Evolutionary conservation across 2,797 vertebrate genomes (phyloP), one percentile per base, ranked within the genome.

Genomic region (Macropodus opercularis): DNA sequence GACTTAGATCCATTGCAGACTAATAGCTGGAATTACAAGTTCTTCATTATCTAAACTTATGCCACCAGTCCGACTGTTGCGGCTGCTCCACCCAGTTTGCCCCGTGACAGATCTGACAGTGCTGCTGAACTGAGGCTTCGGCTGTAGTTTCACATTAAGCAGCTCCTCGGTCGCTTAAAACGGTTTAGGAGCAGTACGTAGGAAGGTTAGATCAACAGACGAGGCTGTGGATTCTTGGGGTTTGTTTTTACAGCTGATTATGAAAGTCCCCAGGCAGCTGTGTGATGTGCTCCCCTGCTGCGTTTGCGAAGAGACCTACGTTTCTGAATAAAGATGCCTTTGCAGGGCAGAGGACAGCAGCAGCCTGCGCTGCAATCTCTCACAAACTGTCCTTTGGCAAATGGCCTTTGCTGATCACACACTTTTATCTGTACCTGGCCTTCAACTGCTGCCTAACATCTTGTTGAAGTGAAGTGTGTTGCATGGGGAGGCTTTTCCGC

Each of bases 1-100:
- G 10, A 47, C 39, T 59, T 64, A n/a, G 71, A 72, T 72, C 13
- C 10, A 31, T 1, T 12, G 29, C 29, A 31, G 29, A 31, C 9
- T 12, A 11, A 31, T 12, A 4, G 10, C 7, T 26, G 26, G 24
- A 24, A 3, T 24, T 24, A 8, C 26, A 26, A 6, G 6, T 26
- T 26, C 6, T 26, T 8, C 26, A 5, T 26, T 8, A 26, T 27
- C 26, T 27, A 27, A 8, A 27, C 26, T 27, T 8, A 27, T 8
- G 26, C 26, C 1, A 8, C 26, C 26, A 27, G 26, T 8, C 26
- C 26, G 10, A 8, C 10, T 27, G 8, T 12, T 29, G 10, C 11
- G 27, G 27, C 11, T 11, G 3, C 27, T 29, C 27, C 9, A 10
- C 9, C 11, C 27, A 29, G 11, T 29, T 29, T 3, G 8, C 11